Evolutionary conservation across 2,888 invertebrate species (phyloP), one percentile per base, ranked within the genome.

Genomic region (Nebria salina): DNA sequence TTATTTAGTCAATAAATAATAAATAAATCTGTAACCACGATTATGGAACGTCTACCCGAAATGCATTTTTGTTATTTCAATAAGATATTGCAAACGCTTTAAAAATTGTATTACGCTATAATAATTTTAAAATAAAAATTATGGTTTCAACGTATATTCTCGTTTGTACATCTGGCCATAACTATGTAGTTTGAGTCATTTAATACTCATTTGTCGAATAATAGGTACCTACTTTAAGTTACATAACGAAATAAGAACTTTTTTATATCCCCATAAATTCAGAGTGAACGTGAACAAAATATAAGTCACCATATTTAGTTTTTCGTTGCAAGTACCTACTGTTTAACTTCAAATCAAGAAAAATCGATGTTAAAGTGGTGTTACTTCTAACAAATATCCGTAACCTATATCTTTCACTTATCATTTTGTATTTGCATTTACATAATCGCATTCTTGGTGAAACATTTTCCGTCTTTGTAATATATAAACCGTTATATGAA

Each of bases 171-270:
- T 34, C 34, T 34, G 34, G 34, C 34, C 34, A 34, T 54, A 54
- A 8, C 11, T 11, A 54, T 7, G 54, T 54, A 2, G 13, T 54
- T 54, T 54, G 3, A 54, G 11, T 54, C 54, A 54, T 54, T 54
- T 11, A 54, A 54, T 54, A 11, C 54, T 54, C 54, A 54, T 54
- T 54, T 54, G 54, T 54, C 54, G 13, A 54, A 54, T 54, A 54
- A 54, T 54, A 54, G 54, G 54, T 54, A 54, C 54, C 54, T 54
- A 54, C 54, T 54, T 54, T 8, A 54, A 54, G 11, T 54, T 54
- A 54, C 54, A 54, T 54, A 54, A 54, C 54, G 54, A 54, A 54
- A 54, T 54, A 54, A 54, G 54, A 54, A 54, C 54, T 54, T 54
- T 54, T 54, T 54, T 54, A 54, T 54, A 54, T 11, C 54, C 54